These are phyloP conservation scores for Leptinotarsa texana DNA, from an alignment of 1,140 invertebrate genomes.

Conservation along the genomic window DNA sequence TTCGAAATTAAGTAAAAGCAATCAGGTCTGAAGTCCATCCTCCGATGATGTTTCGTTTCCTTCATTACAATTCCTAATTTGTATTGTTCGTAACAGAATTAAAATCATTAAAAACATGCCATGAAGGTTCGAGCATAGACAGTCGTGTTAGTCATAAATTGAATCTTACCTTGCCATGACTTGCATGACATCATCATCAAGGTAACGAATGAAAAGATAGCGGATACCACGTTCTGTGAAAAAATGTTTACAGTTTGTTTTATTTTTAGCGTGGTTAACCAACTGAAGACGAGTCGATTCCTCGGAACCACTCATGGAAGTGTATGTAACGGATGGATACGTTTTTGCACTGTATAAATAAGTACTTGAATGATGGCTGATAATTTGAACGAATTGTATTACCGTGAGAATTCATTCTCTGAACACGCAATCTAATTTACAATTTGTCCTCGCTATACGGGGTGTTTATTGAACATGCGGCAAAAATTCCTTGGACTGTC, in stretches of 20 bases:
- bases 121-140: background rate
- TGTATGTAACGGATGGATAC: conserved; percentile 1
- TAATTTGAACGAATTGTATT: background rate
- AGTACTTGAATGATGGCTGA: background rate
- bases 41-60: background rate
- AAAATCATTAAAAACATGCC: background rate
- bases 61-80: background rate
- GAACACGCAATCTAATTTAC: too few relatives aligned
- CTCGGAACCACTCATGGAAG: background rate
- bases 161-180: conserved; percentile 4
- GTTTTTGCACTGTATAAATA: background rate
- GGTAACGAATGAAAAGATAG: conserved; percentile 7
- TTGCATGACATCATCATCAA: conserved; percentile 16
- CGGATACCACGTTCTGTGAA: background rate
- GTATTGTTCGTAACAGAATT: background rate
- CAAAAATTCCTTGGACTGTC: too few relatives aligned
- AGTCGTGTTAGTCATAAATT: conserved; percentile 9
- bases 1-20: background rate
- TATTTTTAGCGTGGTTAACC: conserved; percentile 5
- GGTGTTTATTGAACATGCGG: too few relatives aligned
- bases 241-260: conserved; percentile 5
- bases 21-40: background rate
- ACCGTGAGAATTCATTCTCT: background rate
- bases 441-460: background rate
- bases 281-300: background rate